Conservation (phyloP, 1,140 invertebrate species). For the Drosophila sp. region DNA sequence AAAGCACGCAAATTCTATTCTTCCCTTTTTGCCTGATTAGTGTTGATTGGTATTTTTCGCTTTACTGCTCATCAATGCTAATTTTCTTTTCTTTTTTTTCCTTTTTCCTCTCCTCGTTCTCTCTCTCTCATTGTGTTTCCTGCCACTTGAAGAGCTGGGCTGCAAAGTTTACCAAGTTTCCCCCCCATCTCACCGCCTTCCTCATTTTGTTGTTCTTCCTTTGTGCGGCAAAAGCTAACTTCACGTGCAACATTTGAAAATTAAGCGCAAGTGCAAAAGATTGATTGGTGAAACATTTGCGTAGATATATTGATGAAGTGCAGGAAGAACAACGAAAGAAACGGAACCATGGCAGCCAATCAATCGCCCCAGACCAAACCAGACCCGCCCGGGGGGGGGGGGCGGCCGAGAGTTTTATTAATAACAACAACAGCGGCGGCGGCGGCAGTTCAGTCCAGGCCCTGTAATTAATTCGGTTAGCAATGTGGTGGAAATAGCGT, state of each 20-base stretch:
- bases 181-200: constrained; percentile 10
- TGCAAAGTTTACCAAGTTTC: constrained; percentile 57
- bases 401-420: constrained; percentile 27
- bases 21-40: constrained; percentile 71
- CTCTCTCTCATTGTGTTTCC: constrained; percentile 21
- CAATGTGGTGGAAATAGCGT: constrained; percentile 20
- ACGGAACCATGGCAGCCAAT: constrained; percentile 41
- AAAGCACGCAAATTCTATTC: constrained; percentile 51
- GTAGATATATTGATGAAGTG: constrained; percentile 67
- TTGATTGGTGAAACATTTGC: constrained; percentile 74
- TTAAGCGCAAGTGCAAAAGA: constrained; percentile 74
- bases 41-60: constrained; percentile 82
- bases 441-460: neutral
- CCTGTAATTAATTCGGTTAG: constrained; percentile 65
- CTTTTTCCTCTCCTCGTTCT: constrained; percentile 10
- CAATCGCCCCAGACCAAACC: constrained; percentile 39
- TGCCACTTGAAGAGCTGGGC: constrained; percentile 26
- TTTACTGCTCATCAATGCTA: constrained; percentile 82
- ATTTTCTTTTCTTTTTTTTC: constrained; percentile 59
- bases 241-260: constrained; percentile 54
- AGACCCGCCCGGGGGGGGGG: neutral
- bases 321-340: constrained; percentile 26
- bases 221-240: constrained; percentile 15
- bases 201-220: constrained; percentile 1
- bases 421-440: constrained; percentile 38